Base-by-base conservation (phyloP, 2,888 invertebrate genomes). In the Escarpia spicata region DNA sequence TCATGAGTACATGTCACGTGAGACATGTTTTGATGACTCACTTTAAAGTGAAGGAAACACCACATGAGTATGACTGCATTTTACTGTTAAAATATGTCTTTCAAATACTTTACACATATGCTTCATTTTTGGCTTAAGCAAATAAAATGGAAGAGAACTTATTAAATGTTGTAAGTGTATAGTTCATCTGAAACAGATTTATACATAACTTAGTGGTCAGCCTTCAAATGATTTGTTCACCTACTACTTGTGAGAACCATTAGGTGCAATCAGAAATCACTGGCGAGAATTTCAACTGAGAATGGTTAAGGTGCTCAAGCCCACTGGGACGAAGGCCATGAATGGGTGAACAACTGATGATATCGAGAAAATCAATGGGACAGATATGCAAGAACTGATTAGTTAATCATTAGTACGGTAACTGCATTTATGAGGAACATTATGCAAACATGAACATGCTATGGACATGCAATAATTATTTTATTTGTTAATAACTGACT, bases 351-450 rank as follows among this genome's bases (percentile, higher is more conserved):
- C 75, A 75, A 75, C 75, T 75, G 75, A 75, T 75, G 75, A 75
- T 26, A 26, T 75, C 19, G 75, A 75, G 75, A 75, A 75, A 75
- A 75, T 75, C 75, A 75, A 75, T 75, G 26, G 75, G 75, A n/a
- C 75, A 26, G 75, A 75, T 75, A 75, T 75, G 75, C 75, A 75
- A 75, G 75, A 75, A 75, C 75, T 75, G 75, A 75, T 75, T 75
- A 75, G 19, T 75, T 75, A 26, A 75, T 52, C 52, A 52, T 75
- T 75, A 75, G 75, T 75, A 75, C 26, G 75, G 75, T 75, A 75
- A 75, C 19, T 26, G 19, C 19, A 75, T 26, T 52, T 52, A 52
- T 52, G 26, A 26, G 26, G n/a, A 19, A 75, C n/a, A 75, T 6
- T 37, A 75, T 75, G 75, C 75, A 75, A 75, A 19, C 19, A 26